These are phyloP conservation scores for Frankliniella intonsa DNA, from an alignment of 2,888 invertebrate species.

Conservation along the genomic window DNA sequence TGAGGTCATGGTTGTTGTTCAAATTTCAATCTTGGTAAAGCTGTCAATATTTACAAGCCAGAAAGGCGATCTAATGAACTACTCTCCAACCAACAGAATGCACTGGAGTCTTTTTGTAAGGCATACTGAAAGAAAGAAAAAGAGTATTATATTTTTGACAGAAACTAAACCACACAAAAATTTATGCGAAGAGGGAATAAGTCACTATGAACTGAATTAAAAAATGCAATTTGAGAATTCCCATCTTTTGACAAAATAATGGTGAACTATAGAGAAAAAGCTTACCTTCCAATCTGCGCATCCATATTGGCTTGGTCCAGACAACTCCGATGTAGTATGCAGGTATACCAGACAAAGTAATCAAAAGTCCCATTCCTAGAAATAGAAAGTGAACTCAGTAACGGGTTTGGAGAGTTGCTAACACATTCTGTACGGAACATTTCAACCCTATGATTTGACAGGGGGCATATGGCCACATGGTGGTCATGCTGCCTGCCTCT, in stretches of 20 bases:
- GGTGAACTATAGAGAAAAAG: slow-evolving; percentile 23
- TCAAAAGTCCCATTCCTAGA: slow-evolving; percentile 48
- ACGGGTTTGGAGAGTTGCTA: background rate
- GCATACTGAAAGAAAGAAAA: slow-evolving; percentile 34
- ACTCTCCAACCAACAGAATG: slow-evolving; percentile 3
- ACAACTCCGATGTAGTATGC: slow-evolving; percentile 70
- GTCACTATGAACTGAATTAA: background rate
- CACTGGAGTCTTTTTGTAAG: slow-evolving; percentile 36
- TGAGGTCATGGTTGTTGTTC: background rate
- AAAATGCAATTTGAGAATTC: background rate
- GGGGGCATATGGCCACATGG: background rate
- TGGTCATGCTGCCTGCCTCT: background rate
- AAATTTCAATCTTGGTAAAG: no score
- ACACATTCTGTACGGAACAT: background rate
- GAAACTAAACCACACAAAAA: slow-evolving; percentile 25
- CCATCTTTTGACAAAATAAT: slow-evolving; percentile 24
- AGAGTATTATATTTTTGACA: background rate
- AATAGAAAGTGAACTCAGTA: slow-evolving; percentile 32
- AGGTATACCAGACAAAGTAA: slow-evolving; percentile 62
- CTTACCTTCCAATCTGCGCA: slow-evolving; percentile 42
- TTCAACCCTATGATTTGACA: background rate
- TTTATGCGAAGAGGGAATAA: background rate
- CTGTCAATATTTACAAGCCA: background rate
- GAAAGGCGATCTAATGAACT: background rate
- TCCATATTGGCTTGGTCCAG: slow-evolving; percentile 58